These are phyloP conservation scores for Condylura cristata DNA, from an alignment of 2,113 vertebrate species.

Conservation along the genomic window DNA sequence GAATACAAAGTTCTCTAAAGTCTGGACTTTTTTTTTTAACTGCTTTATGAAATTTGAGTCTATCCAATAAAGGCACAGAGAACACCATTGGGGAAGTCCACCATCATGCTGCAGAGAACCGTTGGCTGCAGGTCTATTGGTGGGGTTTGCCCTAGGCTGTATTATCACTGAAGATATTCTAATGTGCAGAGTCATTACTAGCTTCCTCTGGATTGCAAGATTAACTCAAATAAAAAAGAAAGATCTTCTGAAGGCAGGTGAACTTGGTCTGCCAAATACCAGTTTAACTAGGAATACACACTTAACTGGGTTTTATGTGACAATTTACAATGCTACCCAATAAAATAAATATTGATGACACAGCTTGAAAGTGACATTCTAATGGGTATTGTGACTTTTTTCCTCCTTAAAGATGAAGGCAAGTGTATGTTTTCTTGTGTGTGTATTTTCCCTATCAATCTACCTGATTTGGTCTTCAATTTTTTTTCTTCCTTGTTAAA, in stretches of 20 bases:
- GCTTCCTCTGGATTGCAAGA: constrained; percentile 31
- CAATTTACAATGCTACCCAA: constrained; percentile 53
- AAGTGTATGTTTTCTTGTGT: background rate
- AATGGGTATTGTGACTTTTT: background rate
- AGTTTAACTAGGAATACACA: background rate
- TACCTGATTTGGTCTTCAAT: background rate
- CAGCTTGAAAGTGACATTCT: background rate
- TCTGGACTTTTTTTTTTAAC: background rate
- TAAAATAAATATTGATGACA: constrained; percentile 55
- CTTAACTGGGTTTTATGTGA: constrained; percentile 31
- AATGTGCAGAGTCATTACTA: background rate
- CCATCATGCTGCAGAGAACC: background rate
- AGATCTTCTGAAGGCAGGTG: background rate
- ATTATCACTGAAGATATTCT: background rate
- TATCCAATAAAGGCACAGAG: background rate
- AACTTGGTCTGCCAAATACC: constrained; percentile 50
- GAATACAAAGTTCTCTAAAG: background rate
- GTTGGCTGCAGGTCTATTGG: background rate
- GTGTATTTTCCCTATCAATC: background rate
- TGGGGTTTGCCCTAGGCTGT: background rate
- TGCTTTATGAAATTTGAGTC: background rate
- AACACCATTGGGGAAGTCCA: background rate
- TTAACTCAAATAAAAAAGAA: constrained; percentile 22
- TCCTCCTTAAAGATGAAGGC: constrained; percentile 3
- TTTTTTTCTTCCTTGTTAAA: background rate